Percentiles rank a stretch among this genome's conserved stretches.
Conservation (phyloP, 2,113 vertebrate species). For the Leptobrachium ailaonicum region DNA sequence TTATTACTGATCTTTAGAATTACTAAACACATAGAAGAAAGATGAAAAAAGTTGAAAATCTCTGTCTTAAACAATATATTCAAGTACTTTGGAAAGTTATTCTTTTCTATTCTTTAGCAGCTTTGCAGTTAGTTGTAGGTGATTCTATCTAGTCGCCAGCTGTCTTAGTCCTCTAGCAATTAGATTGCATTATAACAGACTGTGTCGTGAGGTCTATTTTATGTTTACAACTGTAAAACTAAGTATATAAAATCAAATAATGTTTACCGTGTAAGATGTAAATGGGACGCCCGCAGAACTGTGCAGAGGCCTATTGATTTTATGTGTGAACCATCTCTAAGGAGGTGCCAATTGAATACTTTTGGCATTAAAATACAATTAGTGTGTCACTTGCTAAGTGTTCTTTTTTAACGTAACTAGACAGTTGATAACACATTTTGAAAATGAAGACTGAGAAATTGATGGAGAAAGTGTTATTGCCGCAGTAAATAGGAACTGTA, state of each 20-base stretch:
- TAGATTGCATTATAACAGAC: too few species aligned
- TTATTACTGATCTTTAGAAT: too few species aligned
- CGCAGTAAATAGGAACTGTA: constrained; percentile 38
- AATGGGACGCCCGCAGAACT: not conserved
- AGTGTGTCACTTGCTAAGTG: constrained; percentile 29
- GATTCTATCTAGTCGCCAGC: too few species aligned
- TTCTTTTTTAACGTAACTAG: constrained; percentile 36
- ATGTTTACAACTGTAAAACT: not conserved
- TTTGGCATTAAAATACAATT: constrained; percentile 38
- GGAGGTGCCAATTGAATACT: constrained; percentile 35
- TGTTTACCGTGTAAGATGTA: not conserved
- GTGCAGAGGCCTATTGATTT: constrained; percentile 26
- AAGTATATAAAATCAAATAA: constrained; percentile 1
- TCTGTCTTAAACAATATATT: too few species aligned
- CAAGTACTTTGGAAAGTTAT: too few species aligned
- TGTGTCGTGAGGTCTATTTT: too few species aligned
- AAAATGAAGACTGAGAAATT: constrained; percentile 40
- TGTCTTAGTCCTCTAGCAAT: too few species aligned
- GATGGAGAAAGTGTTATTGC: constrained; percentile 42
- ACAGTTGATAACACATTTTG: constrained; percentile 43
- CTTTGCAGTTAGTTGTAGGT: too few species aligned
- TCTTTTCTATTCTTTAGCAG: too few species aligned
- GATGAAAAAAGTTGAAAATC: too few species aligned
- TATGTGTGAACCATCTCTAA: constrained; percentile 34
- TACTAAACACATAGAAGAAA: too few species aligned